Evolutionary conservation across 2,797 vertebrate genomes (phyloP).

Genomic region (Gymnoscopelus microlampas): DNA sequence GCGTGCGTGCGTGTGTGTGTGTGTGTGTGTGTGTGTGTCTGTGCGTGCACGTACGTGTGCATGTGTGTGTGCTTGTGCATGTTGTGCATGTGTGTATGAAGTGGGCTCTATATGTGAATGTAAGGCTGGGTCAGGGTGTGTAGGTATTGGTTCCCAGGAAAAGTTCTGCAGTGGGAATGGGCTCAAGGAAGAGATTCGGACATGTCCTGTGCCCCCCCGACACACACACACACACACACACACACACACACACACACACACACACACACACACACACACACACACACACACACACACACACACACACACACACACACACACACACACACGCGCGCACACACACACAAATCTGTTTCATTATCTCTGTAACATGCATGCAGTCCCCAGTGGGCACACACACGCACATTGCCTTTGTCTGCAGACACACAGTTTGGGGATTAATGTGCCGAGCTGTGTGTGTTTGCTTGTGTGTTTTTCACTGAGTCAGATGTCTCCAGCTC

Average conservation of each 20-base stretch:
- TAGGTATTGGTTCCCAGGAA: constrained; percentile 8
- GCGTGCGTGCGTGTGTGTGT: constrained; percentile 3
- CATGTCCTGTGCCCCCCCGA: background rate
- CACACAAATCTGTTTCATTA: background rate
- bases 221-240: background rate
- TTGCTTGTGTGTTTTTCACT: constrained; percentile 8
- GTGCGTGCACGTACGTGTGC: no score
- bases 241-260: background rate
- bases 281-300: background rate
- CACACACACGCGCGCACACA: background rate
- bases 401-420: constrained; percentile 28
- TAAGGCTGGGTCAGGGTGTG: constrained; percentile 8
- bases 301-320: background rate
- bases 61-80: background rate
- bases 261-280: background rate
- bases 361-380: background rate
- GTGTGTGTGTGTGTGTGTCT: constrained; percentile 6
- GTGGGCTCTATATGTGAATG: constrained; percentile 13
- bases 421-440: constrained; percentile 20
- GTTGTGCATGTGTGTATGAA: constrained; percentile 1
- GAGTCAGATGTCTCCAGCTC: constrained; percentile 19
- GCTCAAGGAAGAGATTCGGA: constrained; percentile 3
- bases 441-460: constrained; percentile 9
- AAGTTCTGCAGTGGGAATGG: constrained; percentile 12
- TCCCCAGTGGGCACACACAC: background rate